phyloP scores from a whole-genome alignment of 2,888 invertebrate species.

The Argyresthia albistria region DNA sequence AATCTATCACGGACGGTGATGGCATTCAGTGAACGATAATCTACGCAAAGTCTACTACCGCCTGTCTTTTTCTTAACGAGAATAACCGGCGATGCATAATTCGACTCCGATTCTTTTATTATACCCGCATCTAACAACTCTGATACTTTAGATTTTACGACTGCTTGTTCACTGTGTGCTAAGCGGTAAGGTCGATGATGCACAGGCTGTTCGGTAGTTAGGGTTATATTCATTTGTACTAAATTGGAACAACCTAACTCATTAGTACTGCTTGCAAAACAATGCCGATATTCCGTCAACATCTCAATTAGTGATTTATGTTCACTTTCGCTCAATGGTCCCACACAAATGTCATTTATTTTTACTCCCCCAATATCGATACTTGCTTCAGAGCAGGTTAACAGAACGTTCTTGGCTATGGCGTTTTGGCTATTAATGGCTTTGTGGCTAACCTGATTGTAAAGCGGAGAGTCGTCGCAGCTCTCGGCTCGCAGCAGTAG shows the following conservation, averaged over 20 bases:
- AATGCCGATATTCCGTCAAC: background rate
- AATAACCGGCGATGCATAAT: background rate
- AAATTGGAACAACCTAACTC: constrained; percentile 1
- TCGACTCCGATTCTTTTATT: background rate
- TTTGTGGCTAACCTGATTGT: background rate
- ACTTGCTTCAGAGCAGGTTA: background rate
- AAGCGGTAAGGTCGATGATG: background rate
- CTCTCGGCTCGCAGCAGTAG: constrained; percentile 1
- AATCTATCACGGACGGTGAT: constrained; percentile 17
- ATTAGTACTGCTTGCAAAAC: background rate
- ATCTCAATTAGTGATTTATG: background rate
- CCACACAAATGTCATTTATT: background rate
- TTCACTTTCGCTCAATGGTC: background rate
- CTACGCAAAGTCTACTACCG: background rate
- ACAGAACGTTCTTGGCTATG: background rate
- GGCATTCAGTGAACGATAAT: constrained; percentile 3
- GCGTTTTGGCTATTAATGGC: background rate
- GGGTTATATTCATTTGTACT: background rate
- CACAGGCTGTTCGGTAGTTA: background rate
- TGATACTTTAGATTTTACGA: background rate
- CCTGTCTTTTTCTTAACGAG: background rate
- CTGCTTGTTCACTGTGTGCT: background rate
- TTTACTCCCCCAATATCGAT: background rate
- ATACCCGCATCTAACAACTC: constrained; percentile 1
- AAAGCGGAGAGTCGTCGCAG: background rate